A percentile compares a stretch with the other conserved stretches of the same genome.
These are phyloP conservation scores for Ploceus nigricollis DNA, from an alignment of 2,113 vertebrate genomes.

Conservation along the genomic window DNA sequence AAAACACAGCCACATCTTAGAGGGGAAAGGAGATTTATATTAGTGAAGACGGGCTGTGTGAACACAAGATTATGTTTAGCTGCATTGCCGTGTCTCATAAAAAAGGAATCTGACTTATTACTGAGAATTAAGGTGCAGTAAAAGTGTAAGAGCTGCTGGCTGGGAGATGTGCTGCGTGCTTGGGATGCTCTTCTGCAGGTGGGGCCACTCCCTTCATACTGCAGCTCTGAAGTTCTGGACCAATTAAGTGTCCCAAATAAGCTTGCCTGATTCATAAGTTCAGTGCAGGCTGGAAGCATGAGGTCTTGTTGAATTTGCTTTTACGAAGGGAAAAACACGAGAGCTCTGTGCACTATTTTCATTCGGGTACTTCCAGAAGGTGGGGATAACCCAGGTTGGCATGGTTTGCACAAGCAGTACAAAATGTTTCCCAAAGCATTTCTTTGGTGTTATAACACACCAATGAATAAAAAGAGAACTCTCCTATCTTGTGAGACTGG, in stretches of 20 bases:
- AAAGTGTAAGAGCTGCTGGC: not conserved
- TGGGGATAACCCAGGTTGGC: not conserved
- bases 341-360: not conserved
- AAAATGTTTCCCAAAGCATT: not conserved
- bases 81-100: not conserved
- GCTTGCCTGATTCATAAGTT: not conserved
- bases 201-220: accelerated
- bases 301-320: not conserved
- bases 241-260: not conserved
- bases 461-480: not conserved
- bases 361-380: not conserved
- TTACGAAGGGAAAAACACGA: not conserved
- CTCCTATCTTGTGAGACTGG: not conserved
- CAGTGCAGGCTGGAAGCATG: not conserved
- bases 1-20: not conserved
- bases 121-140: not conserved
- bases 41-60: not conserved
- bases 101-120: not conserved
- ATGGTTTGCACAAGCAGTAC: accelerated
- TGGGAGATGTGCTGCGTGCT: accelerated
- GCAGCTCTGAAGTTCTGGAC: not conserved
- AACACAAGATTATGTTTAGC: not conserved
- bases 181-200: not conserved
- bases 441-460: not conserved
- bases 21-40: not conserved